Base-by-base conservation (phyloP, 2,797 vertebrate genomes). In the Melopsittacus undulatus region DNA sequence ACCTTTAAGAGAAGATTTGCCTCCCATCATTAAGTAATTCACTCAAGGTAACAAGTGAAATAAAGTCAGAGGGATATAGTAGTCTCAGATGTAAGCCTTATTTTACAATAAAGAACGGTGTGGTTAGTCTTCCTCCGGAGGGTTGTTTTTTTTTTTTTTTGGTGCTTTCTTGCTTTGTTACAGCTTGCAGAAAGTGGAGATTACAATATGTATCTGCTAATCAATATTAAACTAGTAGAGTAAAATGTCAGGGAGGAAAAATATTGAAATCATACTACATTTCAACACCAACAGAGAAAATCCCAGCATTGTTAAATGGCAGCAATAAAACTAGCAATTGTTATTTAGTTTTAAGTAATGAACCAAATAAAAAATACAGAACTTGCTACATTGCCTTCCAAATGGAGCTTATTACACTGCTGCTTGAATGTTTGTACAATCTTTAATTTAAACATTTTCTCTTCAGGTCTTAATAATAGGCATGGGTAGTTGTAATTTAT, bases 301-400 rank as follows among this genome's bases (percentile, higher is more conserved):
- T 73, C 48, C 74, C 75, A 91, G 90, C 88, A 86, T 93, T 93
- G 94, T 95, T 94, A 96, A 96, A 95, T 68, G 73, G 64, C 59
- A 89, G 77, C 88, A 92, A 96, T 96, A 95, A 89, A 96, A 92
- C 91, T 95, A 96, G 90, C 95, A 97, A 96, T 93, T 97, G 87
- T 92, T 96, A 93, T 93, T 97, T 97, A 95, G 81, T 95, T 97
- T 97, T 97, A 97, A 97, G 97, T 98, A 98, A 98, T 97, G 97
- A 98, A 97, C 95, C 94, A 97, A 96, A 96, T 97, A 96, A 96
- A 92, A 97, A 97, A 95, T 92, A 95, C 38, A 68, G 86, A 96
- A 86, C 69, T 86, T 87, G 91, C 92, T 96, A 92, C 95, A 96
- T 95, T 96, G 95, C 96, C 90, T 95, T 85, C 90, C 97, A 96